phyloP scores from a whole-genome alignment of 2,113 vertebrate genomes.

The Gnathonemus longibarbis region DNA sequence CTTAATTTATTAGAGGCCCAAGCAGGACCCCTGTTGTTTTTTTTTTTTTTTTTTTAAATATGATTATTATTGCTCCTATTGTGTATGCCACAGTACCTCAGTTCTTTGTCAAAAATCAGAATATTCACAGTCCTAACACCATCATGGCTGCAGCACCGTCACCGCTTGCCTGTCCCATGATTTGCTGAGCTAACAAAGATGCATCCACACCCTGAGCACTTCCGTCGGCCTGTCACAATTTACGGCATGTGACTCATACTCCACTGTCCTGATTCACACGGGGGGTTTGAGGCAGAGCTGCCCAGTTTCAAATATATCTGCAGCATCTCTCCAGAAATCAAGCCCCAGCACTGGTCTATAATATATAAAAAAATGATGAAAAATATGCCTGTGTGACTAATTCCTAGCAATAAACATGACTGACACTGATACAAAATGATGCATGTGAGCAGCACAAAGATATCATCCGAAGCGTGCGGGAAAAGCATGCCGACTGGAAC shows the following conservation, averaged over 20 bases:
- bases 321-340: not conserved
- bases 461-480: not conserved
- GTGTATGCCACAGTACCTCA: not conserved
- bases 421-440: not conserved
- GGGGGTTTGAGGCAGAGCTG: not conserved
- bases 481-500: not conserved
- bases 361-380: not conserved
- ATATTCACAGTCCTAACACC: not conserved
- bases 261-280: not conserved
- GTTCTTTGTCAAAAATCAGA: not conserved
- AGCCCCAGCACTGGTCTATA: not conserved
- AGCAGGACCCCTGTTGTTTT: not conserved
- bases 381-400: not conserved
- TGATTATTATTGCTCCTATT: not conserved
- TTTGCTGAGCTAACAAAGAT: not conserved
- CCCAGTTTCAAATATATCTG: not conserved
- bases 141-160: not conserved
- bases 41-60: no score
- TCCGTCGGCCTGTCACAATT: not conserved
- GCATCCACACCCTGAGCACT: not conserved
- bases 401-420: not conserved
- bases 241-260: slow-evolving; percentile 4
- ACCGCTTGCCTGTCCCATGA: not conserved
- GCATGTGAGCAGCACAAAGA: not conserved
- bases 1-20: not conserved